A percentile compares a stretch with the other conserved stretches of the same genome.
These are phyloP conservation scores for Apodemia duryi DNA, from an alignment of 2,888 invertebrate species.

Conservation along the genomic window DNA sequence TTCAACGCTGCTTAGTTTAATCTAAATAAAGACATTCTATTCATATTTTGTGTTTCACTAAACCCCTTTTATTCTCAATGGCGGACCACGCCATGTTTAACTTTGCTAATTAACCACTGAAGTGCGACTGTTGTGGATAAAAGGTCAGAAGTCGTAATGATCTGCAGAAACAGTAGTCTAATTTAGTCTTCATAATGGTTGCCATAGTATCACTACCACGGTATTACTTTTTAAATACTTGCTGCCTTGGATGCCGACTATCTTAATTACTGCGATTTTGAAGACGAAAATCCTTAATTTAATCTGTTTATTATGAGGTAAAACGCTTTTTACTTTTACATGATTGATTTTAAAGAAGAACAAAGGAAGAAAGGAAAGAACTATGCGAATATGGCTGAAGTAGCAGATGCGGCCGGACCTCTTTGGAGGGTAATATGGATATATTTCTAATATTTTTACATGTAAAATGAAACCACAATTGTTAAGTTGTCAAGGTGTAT, in stretches of 20 bases:
- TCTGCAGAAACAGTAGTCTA: constrained; percentile 13
- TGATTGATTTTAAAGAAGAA: constrained; percentile 56
- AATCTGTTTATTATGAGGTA: no score
- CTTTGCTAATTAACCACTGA: constrained; percentile 14
- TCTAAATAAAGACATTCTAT: background rate
- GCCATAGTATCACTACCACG: background rate
- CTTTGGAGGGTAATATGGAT: constrained; percentile 52
- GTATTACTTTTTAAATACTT: background rate
- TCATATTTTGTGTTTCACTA: background rate
- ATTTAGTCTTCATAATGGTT: background rate
- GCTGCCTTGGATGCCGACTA: background rate
- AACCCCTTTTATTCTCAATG: background rate
- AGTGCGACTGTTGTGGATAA: constrained; percentile 12
- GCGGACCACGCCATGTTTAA: constrained; percentile 1
- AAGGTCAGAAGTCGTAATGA: constrained; percentile 11
- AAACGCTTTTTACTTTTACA: constrained; percentile 45
- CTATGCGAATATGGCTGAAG: constrained; percentile 48
- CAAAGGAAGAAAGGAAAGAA: constrained; percentile 51
- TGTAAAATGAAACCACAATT: no score
- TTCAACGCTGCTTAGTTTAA: background rate
- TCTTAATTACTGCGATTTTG: background rate
- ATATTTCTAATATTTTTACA: no score
- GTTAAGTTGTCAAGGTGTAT: no score
- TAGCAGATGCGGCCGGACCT: constrained; percentile 55
- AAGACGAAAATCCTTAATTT: no score